Evolutionary conservation across 2,113 vertebrate species (phyloP), one percentile per base, ranked within the genome.

Genomic region (Hippocampus barbouri): DNA sequence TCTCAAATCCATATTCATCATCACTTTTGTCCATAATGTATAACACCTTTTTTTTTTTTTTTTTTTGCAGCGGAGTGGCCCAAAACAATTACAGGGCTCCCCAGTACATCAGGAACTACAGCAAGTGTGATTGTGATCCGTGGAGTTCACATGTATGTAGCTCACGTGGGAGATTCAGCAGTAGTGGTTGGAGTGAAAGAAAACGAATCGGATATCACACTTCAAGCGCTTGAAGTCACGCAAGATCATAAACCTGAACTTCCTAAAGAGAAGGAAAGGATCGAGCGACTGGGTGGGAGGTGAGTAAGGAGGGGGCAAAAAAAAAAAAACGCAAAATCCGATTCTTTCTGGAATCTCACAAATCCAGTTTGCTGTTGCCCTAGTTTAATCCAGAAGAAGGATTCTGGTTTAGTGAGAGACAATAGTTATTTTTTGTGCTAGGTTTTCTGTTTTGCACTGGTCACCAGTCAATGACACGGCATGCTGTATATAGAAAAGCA

Each of bases 201-300:
- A 59, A 92, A 95, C 71, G 93, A 95, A 25, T 94, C 93, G 30
- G 95, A 96, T 0, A 93, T 95, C 75, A 93, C 89, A 7, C 83
- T 98, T 66, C 92, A 94, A 87, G 96, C 97, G 0, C 93, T 99
- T 78, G 97, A 98, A 87, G 92, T 99, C 72, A 99, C 97, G 0
- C 96, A 98, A 81, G 97, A 99, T 77, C 97, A 99, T 81, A 99
- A 99, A 68, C 97, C 97, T 0, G 97, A 99, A 68, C 95, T 98
- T 11, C 97, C 97, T 4, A 96, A 95, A 83, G 97, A 99, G 84
- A 94, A 94, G 82, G 94, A 98, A 80, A 91, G 97, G 75, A 99
- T 99, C 4, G 97, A 99, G 91, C 94, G 96, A 40, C 95, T 99
- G 20, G 97, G 97, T 61, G 97, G 97, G 83, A 99, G 97, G 97